A percentile compares a stretch with the other conserved stretches of the same genome.
Evolutionary conservation across 23 tunicate genomes (phyloP).

Genomic region (Corella eumyota): DNA sequence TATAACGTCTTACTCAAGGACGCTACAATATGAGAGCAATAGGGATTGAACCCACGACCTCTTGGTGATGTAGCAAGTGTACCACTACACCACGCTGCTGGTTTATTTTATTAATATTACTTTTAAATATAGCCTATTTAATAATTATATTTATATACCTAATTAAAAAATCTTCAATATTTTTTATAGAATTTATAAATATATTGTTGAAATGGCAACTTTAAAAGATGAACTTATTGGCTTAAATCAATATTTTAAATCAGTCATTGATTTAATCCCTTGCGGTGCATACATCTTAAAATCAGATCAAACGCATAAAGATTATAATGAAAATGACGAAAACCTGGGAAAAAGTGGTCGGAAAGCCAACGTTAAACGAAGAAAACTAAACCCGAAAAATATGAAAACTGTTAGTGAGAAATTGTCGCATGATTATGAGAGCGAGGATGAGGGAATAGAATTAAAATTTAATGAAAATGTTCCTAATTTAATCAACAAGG

Average conservation of each 20-base stretch:
- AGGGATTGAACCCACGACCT: no score
- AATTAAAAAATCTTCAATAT: no score
- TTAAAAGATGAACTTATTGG: neutral
- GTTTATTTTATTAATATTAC: no score
- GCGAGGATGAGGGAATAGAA: conserved; percentile 8
- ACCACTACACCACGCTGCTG: no score
- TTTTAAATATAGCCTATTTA: no score
- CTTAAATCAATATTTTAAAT: conserved; percentile 40
- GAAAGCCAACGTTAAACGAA: conserved; percentile 16
- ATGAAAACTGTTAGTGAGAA: conserved; percentile 26
- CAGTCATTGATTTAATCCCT: conserved; percentile 41
- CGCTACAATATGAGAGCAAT: no score
- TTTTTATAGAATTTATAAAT: no score
- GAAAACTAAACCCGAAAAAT: conserved; percentile 18
- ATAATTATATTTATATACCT: no score
- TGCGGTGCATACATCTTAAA: conserved; percentile 13
- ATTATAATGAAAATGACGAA: neutral
- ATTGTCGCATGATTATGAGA: neutral
- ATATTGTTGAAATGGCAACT: neutral
- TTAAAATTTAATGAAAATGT: neutral
- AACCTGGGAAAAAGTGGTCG: neutral
- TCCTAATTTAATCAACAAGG: neutral
- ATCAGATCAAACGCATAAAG: neutral
- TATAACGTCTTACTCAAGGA: no score
- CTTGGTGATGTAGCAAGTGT: no score